Conservation (phyloP, 2,888 invertebrate genomes). For the Melieria crassipennis region DNA sequence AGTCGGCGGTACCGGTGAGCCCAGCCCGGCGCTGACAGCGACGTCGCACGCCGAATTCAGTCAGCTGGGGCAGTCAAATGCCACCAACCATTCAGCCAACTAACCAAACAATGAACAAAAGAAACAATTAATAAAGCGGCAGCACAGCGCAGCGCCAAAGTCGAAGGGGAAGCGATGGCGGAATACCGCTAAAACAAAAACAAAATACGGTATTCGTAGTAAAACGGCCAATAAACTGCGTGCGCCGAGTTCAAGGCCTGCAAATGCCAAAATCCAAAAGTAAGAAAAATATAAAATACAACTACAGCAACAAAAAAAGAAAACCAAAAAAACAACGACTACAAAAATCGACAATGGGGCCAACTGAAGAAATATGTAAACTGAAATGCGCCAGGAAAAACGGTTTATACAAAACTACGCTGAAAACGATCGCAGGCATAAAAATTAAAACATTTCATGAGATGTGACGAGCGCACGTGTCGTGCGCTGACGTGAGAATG, state of each 20-base stretch:
- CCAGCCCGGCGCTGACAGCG: background rate
- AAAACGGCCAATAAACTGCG: constrained; percentile 35
- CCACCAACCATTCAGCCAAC: background rate
- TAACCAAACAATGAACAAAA: background rate
- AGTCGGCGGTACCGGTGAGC: no score
- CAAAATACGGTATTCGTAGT: constrained; percentile 40
- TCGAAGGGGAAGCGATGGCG: constrained; percentile 15
- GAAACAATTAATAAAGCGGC: background rate
- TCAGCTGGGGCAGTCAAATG: background rate
- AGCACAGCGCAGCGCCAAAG: background rate
- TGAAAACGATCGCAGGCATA: constrained; percentile 7
- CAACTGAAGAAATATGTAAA: constrained; percentile 5
- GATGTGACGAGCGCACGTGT: no score
- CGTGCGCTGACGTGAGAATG: no score
- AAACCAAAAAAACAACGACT: background rate
- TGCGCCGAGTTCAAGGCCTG: constrained; percentile 38
- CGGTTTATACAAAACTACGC: constrained; percentile 5
- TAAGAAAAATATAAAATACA: background rate
- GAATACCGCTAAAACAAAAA: constrained; percentile 34
- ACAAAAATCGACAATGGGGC: background rate
- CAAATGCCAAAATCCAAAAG: constrained; percentile 19
- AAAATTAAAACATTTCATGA: background rate
- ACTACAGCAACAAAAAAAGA: background rate
- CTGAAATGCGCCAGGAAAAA: background rate
- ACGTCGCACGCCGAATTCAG: background rate